phyloP scores from a whole-genome alignment of 2,113 vertebrate species.

The Lipotes vexillifer region DNA sequence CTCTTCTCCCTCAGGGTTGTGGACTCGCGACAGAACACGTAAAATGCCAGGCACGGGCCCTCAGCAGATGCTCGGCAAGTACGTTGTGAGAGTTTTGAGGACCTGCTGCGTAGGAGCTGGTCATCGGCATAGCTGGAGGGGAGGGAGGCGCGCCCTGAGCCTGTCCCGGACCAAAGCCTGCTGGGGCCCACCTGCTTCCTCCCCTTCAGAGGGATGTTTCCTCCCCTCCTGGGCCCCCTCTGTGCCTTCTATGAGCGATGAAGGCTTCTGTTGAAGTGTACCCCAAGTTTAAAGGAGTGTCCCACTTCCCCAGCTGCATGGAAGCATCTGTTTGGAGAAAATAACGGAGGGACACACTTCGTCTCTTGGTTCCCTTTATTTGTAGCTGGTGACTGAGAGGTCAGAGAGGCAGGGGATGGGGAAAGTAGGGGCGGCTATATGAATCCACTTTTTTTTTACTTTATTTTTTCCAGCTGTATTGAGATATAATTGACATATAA shows the following conservation, averaged over 20 bases:
- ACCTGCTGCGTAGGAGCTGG: background rate
- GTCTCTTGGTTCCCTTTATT: background rate
- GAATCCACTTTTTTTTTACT: background rate
- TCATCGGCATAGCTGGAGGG: fast-evolving
- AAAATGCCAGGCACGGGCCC: background rate
- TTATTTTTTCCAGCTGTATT: too few species aligned
- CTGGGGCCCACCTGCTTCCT: background rate
- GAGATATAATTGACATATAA: too few species aligned
- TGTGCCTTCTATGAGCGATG: background rate
- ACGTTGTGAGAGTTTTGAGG: background rate
- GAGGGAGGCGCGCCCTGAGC: background rate
- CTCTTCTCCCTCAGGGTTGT: fast-evolving
- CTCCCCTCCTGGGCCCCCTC: background rate
- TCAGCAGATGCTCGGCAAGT: background rate
- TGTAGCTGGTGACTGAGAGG: fast-evolving
- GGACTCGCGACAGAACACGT: background rate
- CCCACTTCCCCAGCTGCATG: background rate
- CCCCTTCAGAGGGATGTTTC: background rate
- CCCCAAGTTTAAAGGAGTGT: background rate
- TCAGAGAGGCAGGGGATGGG: background rate
- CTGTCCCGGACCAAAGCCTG: background rate
- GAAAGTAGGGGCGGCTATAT: fast-evolving
- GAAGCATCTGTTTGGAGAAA: background rate
- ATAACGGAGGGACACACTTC: background rate
- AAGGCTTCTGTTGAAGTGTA: background rate